Base-by-base conservation (phyloP, 2,888 invertebrate species). In the Eurytoma adleriae region DNA sequence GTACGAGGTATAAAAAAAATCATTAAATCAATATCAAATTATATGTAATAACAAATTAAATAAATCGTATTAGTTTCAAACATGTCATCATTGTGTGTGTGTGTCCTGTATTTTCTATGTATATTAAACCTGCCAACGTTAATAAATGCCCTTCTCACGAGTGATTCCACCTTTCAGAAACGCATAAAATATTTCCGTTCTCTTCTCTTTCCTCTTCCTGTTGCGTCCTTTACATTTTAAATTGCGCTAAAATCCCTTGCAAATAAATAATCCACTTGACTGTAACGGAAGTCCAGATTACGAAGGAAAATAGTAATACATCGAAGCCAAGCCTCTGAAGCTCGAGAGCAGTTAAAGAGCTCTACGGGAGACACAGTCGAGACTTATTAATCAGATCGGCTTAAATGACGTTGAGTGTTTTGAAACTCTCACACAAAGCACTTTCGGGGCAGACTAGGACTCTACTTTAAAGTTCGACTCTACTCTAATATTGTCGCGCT, bases 321-420 rank as follows among this genome's bases (percentile, higher is more conserved):
- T 24, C 13, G 24, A n/a, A 20, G 61, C 18, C 27, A 0, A 18
- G 27, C 56, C 27, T 64, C 48, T 78, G 16, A 20, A 64, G 69
- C 62, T 66, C 70, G 30, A 79, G 70, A 75, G 70, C 70, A 75
- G 79, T 30, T 80, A 77, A 80, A 80, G 80, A 80, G 80, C 77
- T 27, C 80, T 77, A 80, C 80, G 72, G 69, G 76, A 73, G 61
- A 48, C 69, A 80, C 77, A 80, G 75, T 68, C 48, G 66, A 70
- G 74, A 68, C 52, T 16, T 52, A 52, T 59, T 48, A 16, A 20
- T 14, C 40, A 40, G 40, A 40, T 64, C 30, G 16, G 13, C n/a
- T 16, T 30, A 57, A 68, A 76, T 68, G 59, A 30, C 14, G 20
- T 61, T 48, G 20, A 67, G 59, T 13, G 56, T 12, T n/a, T 50